phyloP scores from a whole-genome alignment of 2,113 vertebrate species.

The Calyptomena viridis region DNA sequence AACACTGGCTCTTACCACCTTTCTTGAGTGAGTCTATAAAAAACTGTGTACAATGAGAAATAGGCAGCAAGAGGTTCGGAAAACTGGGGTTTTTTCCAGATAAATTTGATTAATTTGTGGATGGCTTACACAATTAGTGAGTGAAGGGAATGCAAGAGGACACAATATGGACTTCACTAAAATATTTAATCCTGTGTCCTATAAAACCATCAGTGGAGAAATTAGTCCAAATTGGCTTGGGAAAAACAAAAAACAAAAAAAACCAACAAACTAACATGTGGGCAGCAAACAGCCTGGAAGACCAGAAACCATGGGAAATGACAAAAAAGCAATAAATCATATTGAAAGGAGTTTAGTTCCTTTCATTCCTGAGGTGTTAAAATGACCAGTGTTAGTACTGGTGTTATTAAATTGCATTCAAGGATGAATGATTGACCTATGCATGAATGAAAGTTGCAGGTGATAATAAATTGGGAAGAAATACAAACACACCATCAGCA shows the following conservation, averaged over 20 bases:
- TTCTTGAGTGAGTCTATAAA: not conserved
- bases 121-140: not conserved
- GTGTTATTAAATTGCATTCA: not conserved
- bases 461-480: not conserved
- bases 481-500: not conserved
- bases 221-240: constrained; percentile 13
- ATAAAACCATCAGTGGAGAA: not conserved
- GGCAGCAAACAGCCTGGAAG: not conserved
- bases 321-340: not conserved
- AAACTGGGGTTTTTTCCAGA: not conserved
- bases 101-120: constrained; percentile 21
- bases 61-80: not conserved
- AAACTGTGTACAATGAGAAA: not conserved
- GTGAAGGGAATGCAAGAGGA: not conserved
- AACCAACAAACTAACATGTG: not conserved
- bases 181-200: not conserved
- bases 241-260: not conserved
- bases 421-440: not conserved
- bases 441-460: not conserved
- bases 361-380: not conserved
- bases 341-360: not conserved
- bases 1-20: not conserved
- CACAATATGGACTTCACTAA: constrained; percentile 1
- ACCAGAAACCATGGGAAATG: not conserved
- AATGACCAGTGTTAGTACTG: accelerated